Conservation (phyloP, 1,140 invertebrate species). For the Laupala kohalensis region DNA sequence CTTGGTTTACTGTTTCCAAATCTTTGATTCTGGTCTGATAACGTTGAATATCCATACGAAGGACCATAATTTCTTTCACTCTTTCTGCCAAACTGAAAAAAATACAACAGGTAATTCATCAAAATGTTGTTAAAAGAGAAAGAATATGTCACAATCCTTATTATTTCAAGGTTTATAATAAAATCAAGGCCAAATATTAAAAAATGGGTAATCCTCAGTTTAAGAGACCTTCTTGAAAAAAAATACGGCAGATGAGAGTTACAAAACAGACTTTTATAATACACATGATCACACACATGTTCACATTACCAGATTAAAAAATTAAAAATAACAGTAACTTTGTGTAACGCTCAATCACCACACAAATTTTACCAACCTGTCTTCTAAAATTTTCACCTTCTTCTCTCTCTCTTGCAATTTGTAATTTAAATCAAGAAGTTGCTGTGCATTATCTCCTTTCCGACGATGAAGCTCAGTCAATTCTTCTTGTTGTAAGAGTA, state of each 20-base stretch:
- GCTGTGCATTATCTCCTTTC: constrained; percentile 82
- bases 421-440: constrained; percentile 80
- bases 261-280: too few relatives aligned
- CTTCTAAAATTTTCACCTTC: constrained; percentile 53
- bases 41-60: constrained; percentile 53
- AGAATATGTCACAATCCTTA: too few relatives aligned
- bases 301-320: constrained; percentile 6
- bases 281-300: too few relatives aligned
- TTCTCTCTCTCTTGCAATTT: constrained; percentile 77
- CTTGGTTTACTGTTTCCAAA: constrained; percentile 69
- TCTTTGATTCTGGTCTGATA: constrained; percentile 44
- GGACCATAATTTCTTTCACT: constrained; percentile 43
- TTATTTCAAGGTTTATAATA: too few relatives aligned
- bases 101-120: neutral
- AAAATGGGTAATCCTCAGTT: too few relatives aligned
- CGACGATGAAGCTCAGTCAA: constrained; percentile 76
- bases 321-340: constrained; percentile 10
- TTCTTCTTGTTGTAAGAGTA: constrained; percentile 79
- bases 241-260: too few relatives aligned
- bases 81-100: constrained; percentile 53
- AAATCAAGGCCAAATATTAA: too few relatives aligned
- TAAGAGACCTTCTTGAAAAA: too few relatives aligned
- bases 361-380: constrained; percentile 40
- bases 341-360: too few relatives aligned
- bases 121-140: too few relatives aligned